Base-by-base conservation (phyloP, 2,113 vertebrate species). In the Synodontis membranacea region DNA sequence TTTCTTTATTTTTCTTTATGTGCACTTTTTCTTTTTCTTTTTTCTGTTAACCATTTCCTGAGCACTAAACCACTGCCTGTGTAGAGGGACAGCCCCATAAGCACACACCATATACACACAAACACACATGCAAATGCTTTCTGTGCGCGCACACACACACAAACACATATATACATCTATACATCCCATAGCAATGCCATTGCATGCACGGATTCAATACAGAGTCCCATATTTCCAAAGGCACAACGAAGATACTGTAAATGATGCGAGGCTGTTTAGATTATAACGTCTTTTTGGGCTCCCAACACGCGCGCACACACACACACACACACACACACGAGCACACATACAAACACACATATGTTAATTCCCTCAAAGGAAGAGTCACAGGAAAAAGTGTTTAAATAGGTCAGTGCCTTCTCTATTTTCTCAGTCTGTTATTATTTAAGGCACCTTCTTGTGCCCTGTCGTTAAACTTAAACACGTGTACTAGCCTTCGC, bases 41-140 rank as follows among this genome's bases (percentile, higher is more conserved):
- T 92, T 82, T 91, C 70, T 91, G 92, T 85, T 93, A 94, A 89
- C 91, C 93, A 93, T 93, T 91, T 95, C 94, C 95, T 94, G 93
- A 91, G 89, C 76, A 52, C 74, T 92, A 44, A 94, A 94, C 93
- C 93, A 79, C 91, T 92, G 37, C 34, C 86, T 90, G 92, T 93
- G 60, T 91, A 74, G 90, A 87, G 93, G 94, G 94, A 93, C 90
- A 88, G 93, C 94, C 94, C 93, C 92, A 11, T 25, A 64, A 82
- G 78, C 39, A 52, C 37, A 82, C 80, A 56, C 62, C 74, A 86
- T 25, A 86, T 50, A 75, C 21, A 58, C 31, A 37, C 9, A 54
- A 42, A 42, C 28, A 75, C 42, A 52, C 4, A 79, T 52, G 48
- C 75, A 79, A 79, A 79, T 79, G 17, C n/a, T 23, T 34, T 54